Conservation (phyloP, 2,888 invertebrate species). For the Melanostoma mellinum region DNA sequence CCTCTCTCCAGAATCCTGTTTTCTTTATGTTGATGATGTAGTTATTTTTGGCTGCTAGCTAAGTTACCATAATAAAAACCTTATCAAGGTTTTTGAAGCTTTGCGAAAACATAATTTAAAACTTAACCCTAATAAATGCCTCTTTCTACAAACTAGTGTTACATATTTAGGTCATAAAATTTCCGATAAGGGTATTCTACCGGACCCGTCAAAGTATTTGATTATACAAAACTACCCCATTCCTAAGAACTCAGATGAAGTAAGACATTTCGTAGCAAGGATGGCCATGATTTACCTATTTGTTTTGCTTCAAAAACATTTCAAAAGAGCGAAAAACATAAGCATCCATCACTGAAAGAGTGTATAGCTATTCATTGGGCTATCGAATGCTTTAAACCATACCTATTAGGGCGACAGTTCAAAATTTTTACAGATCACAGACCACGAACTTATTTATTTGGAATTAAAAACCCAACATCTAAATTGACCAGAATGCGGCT, state of each 20-base stretch:
- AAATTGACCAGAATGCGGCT: constrained; percentile 70
- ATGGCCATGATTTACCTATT: constrained; percentile 43
- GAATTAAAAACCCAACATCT: constrained; percentile 73
- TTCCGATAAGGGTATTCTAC: constrained; percentile 50
- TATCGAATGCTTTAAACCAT: constrained; percentile 74
- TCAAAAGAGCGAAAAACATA: constrained; percentile 72
- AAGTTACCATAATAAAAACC: constrained; percentile 49
- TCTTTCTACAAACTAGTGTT: constrained; percentile 56
- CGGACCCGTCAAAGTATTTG: constrained; percentile 61
- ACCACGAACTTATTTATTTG: constrained; percentile 73
- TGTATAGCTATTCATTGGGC: constrained; percentile 61
- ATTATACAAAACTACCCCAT: constrained; percentile 67
- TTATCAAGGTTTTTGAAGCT: constrained; percentile 14
- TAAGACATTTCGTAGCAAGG: constrained; percentile 61
- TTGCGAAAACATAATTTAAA: constrained; percentile 34
- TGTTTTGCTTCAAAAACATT: constrained; percentile 74
- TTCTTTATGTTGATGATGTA: constrained; percentile 70
- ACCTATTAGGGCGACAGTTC: constrained; percentile 74
- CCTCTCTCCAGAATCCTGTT: constrained; percentile 30
- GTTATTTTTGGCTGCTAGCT: constrained; percentile 55
- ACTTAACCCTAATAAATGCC: constrained; percentile 25
- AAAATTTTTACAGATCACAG: constrained; percentile 64
- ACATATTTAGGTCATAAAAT: constrained; percentile 61
- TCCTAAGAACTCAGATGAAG: constrained; percentile 59
- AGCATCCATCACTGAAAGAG: constrained; percentile 75